Evolutionary conservation across 2,113 vertebrate species (phyloP).

Genomic region (Pseudolaguvia tuberculata): DNA sequence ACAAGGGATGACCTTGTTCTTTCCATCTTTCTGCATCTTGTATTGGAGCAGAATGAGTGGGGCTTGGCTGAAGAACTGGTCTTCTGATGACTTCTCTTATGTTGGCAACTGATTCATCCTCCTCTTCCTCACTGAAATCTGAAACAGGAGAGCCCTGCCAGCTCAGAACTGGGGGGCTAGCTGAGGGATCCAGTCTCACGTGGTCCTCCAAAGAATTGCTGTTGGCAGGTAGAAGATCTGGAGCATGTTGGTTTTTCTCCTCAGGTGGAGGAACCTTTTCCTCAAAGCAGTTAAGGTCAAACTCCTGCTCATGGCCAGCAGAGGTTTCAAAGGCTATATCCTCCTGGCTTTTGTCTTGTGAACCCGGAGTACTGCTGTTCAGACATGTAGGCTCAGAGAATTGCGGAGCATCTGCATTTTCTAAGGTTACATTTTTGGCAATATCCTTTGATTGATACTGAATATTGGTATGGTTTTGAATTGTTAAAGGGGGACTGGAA

Average conservation of each 20-base stretch:
- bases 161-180: conserved; percentile 73
- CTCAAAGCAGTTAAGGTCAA: conserved; percentile 60
- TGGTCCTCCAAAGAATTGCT: conserved; percentile 60
- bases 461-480: conserved; percentile 30
- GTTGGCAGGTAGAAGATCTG: conserved; percentile 62
- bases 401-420: conserved; percentile 11
- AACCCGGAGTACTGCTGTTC: conserved; percentile 24
- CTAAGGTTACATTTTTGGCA: conserved; percentile 35
- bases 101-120: conserved; percentile 61
- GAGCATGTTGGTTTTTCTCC: conserved; percentile 61
- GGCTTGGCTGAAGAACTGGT: conserved; percentile 69
- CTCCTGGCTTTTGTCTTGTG: conserved; percentile 41
- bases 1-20: not conserved
- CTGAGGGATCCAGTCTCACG: conserved; percentile 59
- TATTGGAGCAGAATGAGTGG: conserved; percentile 58
- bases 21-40: conserved; percentile 49
- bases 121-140: conserved; percentile 61
- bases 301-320: conserved; percentile 54
- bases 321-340: conserved; percentile 55
- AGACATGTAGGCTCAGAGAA: conserved; percentile 25
- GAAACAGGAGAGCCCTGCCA: conserved; percentile 74
- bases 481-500: conserved; percentile 13
- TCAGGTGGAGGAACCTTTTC: conserved; percentile 50
- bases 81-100: conserved; percentile 58
- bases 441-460: conserved; percentile 37